Evolutionary conservation across 2,888 invertebrate species (phyloP).

Genomic region (Eilema griseolum): DNA sequence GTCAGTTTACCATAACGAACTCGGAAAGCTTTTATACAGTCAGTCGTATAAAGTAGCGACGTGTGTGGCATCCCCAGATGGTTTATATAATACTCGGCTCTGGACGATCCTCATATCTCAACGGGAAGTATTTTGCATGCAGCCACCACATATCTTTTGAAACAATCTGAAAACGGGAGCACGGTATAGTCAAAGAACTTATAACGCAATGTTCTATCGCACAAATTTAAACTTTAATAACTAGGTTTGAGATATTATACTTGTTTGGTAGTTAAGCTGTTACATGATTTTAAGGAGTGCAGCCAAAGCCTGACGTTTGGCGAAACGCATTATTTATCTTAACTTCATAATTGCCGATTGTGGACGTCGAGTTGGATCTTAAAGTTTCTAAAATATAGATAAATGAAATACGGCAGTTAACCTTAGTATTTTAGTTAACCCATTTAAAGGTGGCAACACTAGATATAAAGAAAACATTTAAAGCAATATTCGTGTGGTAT

Average conservation of each 20-base stretch:
- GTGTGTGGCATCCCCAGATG: constrained; percentile 81
- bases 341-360: constrained; percentile 79
- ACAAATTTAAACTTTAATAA: constrained; percentile 41
- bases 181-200: constrained; percentile 50
- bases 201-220: constrained; percentile 22
- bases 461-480: no score
- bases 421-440: no score
- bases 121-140: constrained; percentile 85
- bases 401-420: no score
- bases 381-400: no score
- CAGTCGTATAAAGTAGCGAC: constrained; percentile 61
- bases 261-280: constrained; percentile 18
- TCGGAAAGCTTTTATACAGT: constrained; percentile 33
- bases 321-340: constrained; percentile 80
- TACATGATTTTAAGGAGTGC: constrained; percentile 42
- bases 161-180: constrained; percentile 82
- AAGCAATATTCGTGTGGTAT: no score
- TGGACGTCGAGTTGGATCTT: constrained; percentile 65
- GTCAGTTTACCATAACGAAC: constrained; percentile 39
- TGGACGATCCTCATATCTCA: constrained; percentile 82
- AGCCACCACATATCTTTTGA: constrained; percentile 80
- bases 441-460: no score
- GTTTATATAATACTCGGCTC: constrained; percentile 77
- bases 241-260: constrained; percentile 24
- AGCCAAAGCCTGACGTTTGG: constrained; percentile 32